Evolutionary conservation across 2,113 vertebrate genomes (phyloP).

Genomic region (Periophthalmodon schlosseri): DNA sequence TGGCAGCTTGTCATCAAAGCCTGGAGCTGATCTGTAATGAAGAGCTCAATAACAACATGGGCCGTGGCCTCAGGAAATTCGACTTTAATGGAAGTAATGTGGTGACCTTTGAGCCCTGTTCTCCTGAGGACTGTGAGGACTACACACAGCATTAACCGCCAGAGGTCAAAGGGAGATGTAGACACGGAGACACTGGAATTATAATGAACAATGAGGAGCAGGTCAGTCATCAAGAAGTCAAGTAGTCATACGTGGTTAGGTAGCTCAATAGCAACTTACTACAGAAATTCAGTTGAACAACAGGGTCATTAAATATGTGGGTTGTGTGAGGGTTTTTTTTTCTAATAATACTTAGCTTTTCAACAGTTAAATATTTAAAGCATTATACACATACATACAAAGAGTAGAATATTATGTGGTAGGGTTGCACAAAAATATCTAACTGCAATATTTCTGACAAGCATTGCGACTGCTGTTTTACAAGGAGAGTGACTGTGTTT

Average conservation of each 20-base stretch:
- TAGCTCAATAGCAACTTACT: neutral
- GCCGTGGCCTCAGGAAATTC: conserved; percentile 21
- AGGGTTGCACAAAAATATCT: too few species aligned
- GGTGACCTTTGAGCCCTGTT: conserved; percentile 13
- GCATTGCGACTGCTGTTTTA: neutral
- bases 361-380: too few species aligned
- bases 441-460: neutral
- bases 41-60: conserved; percentile 23
- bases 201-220: conserved; percentile 13
- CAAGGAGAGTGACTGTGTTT: too few species aligned
- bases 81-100: conserved; percentile 33
- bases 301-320: neutral
- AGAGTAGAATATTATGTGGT: too few species aligned
- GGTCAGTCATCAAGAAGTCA: conserved; percentile 12
- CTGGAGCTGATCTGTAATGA: conserved; percentile 22
- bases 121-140: conserved; percentile 2
- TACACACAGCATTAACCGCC: neutral
- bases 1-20: conserved; percentile 17
- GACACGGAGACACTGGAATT: conserved; percentile 8
- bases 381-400: too few species aligned
- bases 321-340: too few species aligned
- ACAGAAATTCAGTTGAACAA: neutral
- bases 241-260: neutral
- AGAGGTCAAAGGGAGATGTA: conserved; percentile 7
- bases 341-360: too few species aligned